These are phyloP conservation scores for Ctenochaetus hawaiiensis DNA, from an alignment of 2,797 vertebrate genomes.

Conservation along the genomic window DNA sequence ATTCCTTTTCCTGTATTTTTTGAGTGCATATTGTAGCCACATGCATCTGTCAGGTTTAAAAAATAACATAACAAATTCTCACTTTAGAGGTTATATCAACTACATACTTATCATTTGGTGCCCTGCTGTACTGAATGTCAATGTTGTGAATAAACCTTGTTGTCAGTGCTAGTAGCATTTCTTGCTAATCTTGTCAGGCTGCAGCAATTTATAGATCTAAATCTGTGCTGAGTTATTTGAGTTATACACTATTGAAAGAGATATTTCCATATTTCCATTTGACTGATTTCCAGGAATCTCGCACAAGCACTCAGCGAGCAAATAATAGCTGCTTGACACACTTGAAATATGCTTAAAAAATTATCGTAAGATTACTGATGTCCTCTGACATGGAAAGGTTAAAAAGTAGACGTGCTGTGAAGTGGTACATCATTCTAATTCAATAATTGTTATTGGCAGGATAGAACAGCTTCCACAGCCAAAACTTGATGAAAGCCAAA, in stretches of 20 bases:
- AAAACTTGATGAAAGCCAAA: slow-evolving; percentile 1
- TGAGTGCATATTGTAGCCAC: neutral
- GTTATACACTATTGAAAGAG: neutral
- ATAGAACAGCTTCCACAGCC: neutral
- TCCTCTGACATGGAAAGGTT: neutral
- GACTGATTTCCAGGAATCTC: slow-evolving; percentile 10
- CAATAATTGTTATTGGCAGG: slow-evolving; percentile 21
- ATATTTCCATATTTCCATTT: slow-evolving; percentile 19
- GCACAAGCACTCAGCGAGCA: neutral
- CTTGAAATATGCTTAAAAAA: neutral
- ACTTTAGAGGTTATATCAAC: neutral
- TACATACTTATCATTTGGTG: neutral
- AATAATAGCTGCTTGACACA: neutral
- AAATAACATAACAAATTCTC: too few species aligned
- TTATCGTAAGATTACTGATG: neutral
- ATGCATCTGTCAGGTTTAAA: neutral
- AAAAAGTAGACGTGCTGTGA: slow-evolving; percentile 2
- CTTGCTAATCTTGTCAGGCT: neutral
- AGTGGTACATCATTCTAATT: slow-evolving; percentile 3
- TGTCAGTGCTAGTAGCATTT: neutral
- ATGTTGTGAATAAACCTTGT: neutral
- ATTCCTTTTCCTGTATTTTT: neutral
- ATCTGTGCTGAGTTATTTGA: slow-evolving; percentile 5
- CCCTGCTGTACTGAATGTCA: neutral
- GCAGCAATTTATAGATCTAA: neutral